phyloP scores from a whole-genome alignment of 2,888 invertebrate species.

The Hedychridium roseum region DNA sequence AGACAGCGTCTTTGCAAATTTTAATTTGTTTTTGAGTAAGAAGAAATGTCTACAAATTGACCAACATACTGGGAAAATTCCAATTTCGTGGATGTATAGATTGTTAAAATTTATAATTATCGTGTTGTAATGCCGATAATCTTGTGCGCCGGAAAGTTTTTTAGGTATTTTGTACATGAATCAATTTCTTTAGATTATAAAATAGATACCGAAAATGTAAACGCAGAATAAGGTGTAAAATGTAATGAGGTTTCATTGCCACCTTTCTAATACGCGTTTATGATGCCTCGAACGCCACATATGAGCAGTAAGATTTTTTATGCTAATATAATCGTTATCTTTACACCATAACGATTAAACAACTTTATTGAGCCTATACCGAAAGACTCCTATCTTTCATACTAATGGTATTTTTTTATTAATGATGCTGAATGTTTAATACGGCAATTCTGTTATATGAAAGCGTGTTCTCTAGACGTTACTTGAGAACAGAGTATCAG shows the following conservation, averaged over 20 bases:
- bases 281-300: conserved; percentile 30
- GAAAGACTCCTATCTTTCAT: neutral
- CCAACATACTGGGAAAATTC: conserved; percentile 17
- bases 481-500: too few species aligned
- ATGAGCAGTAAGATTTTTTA: conserved; percentile 44
- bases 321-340: conserved; percentile 35
- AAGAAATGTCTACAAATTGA: conserved; percentile 7
- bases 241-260: conserved; percentile 34
- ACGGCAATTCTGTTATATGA: too few species aligned
- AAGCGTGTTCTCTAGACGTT: too few species aligned
- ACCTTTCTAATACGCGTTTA: conserved; percentile 40
- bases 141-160: too few species aligned
- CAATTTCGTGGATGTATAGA: too few species aligned
- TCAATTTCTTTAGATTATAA: too few species aligned
- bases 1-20: conserved; percentile 18
- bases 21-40: conserved; percentile 18
- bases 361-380: conserved; percentile 2
- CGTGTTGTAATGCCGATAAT: too few species aligned
- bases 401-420: too few species aligned
- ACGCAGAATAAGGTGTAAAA: conserved; percentile 11
- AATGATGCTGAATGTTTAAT: too few species aligned
- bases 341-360: conserved; percentile 31
- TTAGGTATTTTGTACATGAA: too few species aligned
- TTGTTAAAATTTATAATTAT: too few species aligned
- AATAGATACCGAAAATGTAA: conserved; percentile 14